Percentiles rank a stretch among this genome's conserved stretches.
Evolutionary conservation across 2,888 invertebrate species (phyloP).

Genomic region (Metalampra italica): DNA sequence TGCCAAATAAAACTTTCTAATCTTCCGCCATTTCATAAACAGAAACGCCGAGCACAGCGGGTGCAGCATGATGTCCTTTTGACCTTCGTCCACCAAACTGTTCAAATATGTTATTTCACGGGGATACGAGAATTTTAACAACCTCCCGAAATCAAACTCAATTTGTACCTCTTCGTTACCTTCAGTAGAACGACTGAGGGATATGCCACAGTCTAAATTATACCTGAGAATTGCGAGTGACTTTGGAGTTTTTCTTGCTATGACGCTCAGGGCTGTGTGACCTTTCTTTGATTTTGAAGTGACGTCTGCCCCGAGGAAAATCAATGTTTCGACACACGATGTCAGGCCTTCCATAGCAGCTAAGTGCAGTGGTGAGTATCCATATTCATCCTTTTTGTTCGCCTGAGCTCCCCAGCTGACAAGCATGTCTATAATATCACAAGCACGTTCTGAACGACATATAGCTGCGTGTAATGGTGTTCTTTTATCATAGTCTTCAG

Average conservation of each 20-base stretch:
- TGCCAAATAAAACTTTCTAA: slow-evolving; percentile 91
- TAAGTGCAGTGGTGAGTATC: slow-evolving; percentile 90
- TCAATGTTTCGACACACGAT: slow-evolving; percentile 90
- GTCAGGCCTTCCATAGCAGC: slow-evolving; percentile 91
- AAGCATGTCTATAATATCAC: slow-evolving; percentile 87
- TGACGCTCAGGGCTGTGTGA: slow-evolving; percentile 90
- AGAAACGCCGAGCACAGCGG: slow-evolving; percentile 93
- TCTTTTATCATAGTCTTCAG: slow-evolving; percentile 88
- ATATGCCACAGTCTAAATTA: slow-evolving; percentile 89
- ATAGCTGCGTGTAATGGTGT: slow-evolving; percentile 91
- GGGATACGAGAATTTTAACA: slow-evolving; percentile 89
- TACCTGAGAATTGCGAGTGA: slow-evolving; percentile 90
- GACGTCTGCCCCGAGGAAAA: slow-evolving; percentile 92
- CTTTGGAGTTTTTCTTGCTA: slow-evolving; percentile 91
- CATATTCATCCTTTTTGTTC: slow-evolving; percentile 90
- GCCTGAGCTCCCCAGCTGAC: slow-evolving; percentile 90
- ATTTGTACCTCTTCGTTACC: slow-evolving; percentile 89
- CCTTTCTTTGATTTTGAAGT: slow-evolving; percentile 92
- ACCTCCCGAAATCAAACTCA: slow-evolving; percentile 88
- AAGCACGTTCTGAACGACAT: slow-evolving; percentile 88
- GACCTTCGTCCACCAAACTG: slow-evolving; percentile 92
- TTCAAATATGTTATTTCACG: slow-evolving; percentile 92
- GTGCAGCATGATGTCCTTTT: slow-evolving; percentile 91
- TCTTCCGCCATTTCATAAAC: slow-evolving; percentile 94
- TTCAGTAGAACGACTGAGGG: slow-evolving; percentile 86